Conservation (phyloP, 2,797 vertebrate genomes). For the Sebastes diaconus region DNA sequence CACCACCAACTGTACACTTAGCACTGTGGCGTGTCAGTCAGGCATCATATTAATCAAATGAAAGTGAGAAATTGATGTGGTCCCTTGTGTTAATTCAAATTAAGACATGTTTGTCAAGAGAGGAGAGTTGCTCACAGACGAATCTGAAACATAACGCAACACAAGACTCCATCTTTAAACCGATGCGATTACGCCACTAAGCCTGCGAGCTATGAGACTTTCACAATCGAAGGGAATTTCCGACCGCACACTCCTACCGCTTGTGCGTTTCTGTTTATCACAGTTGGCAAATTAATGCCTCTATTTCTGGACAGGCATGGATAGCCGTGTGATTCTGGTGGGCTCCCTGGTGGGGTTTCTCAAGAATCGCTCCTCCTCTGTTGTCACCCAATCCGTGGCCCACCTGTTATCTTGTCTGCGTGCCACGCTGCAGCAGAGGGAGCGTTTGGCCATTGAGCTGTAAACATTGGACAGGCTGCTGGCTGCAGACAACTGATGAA, state of each 20-base stretch:
- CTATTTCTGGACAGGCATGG: constrained; percentile 75
- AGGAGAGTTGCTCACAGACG: constrained; percentile 47
- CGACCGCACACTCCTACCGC: constrained; percentile 30
- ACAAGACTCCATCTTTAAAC: constrained; percentile 15
- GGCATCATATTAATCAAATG: too few relatives aligned
- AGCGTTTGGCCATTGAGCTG: constrained; percentile 57
- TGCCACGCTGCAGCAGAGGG: constrained; percentile 60
- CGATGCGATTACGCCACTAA: constrained; percentile 16
- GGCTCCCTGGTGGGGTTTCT: constrained; percentile 78
- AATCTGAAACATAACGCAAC: constrained; percentile 35
- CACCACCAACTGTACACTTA: too few relatives aligned
- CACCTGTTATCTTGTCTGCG: constrained; percentile 76
- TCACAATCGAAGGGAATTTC: constrained; percentile 67
- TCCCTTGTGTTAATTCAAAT: too few relatives aligned
- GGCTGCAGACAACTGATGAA: constrained; percentile 54
- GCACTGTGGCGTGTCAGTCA: too few relatives aligned
- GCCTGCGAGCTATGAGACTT: constrained; percentile 26
- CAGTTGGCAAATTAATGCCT: constrained; percentile 76
- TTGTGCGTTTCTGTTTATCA: constrained; percentile 68
- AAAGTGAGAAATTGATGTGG: too few relatives aligned
- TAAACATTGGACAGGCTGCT: constrained; percentile 65
- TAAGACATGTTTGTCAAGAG: constrained; percentile 5
- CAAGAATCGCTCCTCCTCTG: constrained; percentile 76
- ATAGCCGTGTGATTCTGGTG: constrained; percentile 67
- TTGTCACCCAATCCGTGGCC: constrained; percentile 75